Percentiles rank a stretch among this genome's conserved stretches.
phyloP scores from a whole-genome alignment of 2,888 invertebrate genomes.

The Chrysina gloriosa region DNA sequence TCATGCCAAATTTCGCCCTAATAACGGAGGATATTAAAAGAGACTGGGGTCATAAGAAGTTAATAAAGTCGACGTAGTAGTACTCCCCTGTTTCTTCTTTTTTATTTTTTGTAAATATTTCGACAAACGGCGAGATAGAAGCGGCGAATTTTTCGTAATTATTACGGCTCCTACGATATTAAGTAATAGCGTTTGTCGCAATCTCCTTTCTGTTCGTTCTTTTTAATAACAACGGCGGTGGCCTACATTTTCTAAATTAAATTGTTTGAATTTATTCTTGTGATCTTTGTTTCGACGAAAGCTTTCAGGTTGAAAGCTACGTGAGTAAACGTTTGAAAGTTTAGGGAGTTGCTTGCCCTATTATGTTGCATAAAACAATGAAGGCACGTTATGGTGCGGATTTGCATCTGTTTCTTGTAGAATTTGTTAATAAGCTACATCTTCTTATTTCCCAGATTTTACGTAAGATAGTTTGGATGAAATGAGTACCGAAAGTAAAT shows the following conservation, averaged over 20 bases:
- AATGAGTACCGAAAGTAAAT: no score
- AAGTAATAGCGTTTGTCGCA: neutral
- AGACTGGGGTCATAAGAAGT: conserved; percentile 8
- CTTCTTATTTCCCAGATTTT: no score
- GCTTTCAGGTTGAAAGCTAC: no score
- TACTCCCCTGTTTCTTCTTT: conserved; percentile 5
- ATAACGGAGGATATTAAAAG: conserved; percentile 29
- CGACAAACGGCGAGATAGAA: neutral
- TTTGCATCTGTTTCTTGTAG: no score
- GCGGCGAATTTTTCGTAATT: conserved; percentile 9
- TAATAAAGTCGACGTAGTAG: conserved; percentile 29
- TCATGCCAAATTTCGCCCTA: conserved; percentile 17
- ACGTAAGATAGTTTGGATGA: no score
- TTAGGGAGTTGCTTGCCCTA: no score
- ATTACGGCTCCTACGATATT: neutral
- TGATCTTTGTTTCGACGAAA: neutral
- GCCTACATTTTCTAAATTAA: neutral
- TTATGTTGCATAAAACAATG: no score
- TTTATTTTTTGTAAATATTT: conserved; percentile 12
- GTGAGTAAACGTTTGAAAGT: no score
- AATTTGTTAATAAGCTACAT: no score
- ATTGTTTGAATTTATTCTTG: neutral
- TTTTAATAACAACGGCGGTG: neutral
- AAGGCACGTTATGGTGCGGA: no score
- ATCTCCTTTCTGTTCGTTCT: neutral